A percentile compares a stretch with the other conserved stretches of the same genome.
Conservation (phyloP, 2,797 vertebrate species). For the Lerista edwardsae region DNA sequence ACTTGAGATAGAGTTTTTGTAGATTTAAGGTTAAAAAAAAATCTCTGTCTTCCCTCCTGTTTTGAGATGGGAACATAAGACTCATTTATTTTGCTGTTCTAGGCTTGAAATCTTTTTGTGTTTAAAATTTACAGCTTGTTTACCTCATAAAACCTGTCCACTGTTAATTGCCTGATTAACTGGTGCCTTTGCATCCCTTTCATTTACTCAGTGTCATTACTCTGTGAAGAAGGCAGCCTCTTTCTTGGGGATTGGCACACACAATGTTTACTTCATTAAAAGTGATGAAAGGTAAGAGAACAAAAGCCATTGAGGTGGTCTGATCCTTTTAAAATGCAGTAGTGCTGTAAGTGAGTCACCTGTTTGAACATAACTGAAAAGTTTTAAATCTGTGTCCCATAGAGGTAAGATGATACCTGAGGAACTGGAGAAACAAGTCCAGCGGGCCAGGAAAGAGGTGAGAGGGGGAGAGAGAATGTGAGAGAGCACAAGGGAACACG, state of each 20-base stretch:
- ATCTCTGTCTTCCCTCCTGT: background rate
- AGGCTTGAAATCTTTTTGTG: background rate
- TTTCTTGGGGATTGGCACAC: conserved; percentile 85
- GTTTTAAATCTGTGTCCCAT: conserved; percentile 76
- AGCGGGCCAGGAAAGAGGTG: conserved; percentile 82
- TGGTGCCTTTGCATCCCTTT: conserved; percentile 6
- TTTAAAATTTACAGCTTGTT: conserved; percentile 14
- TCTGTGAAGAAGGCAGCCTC: conserved; percentile 87
- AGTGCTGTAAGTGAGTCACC: conserved; percentile 50
- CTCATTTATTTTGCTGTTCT: background rate
- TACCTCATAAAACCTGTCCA: conserved; percentile 1
- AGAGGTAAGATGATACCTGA: conserved; percentile 90
- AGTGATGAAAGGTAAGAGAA: conserved; percentile 81
- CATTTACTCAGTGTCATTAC: conserved; percentile 81
- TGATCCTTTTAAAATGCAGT: conserved; percentile 53
- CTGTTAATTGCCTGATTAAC: background rate
- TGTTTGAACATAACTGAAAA: conserved; percentile 69
- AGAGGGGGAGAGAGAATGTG: conserved; percentile 59
- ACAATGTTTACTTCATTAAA: conserved; percentile 83
- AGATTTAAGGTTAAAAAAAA: background rate
- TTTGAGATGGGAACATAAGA: background rate
- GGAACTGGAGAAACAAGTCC: conserved; percentile 84
- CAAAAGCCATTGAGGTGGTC: conserved; percentile 22
- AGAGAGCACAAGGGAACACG: conserved; percentile 17
- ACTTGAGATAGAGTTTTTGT: background rate